phyloP scores from a whole-genome alignment of 2,113 vertebrate species.

The Spilogale gracilis region DNA sequence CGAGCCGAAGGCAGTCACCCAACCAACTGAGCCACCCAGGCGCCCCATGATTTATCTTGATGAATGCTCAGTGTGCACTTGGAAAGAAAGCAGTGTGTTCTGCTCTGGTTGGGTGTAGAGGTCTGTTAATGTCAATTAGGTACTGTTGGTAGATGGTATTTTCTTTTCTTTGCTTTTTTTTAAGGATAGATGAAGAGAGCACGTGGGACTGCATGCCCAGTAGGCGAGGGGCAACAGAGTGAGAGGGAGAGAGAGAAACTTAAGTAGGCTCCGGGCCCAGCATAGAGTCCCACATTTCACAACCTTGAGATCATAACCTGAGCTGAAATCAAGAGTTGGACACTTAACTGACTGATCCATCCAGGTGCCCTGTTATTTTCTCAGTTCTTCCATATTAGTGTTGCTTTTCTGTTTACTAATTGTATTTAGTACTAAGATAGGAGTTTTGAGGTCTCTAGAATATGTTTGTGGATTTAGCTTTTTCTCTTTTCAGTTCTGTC shows the following conservation, averaged over 20 bases:
- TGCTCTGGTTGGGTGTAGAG: background rate
- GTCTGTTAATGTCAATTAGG: constrained; percentile 17
- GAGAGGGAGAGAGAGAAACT: background rate
- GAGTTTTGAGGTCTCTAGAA: background rate
- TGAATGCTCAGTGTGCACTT: background rate
- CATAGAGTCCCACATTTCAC: background rate
- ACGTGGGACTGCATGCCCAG: background rate
- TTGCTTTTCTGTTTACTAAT: background rate
- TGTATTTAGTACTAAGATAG: background rate
- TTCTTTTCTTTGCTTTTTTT: background rate
- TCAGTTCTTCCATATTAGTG: background rate
- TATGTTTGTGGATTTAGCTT: background rate
- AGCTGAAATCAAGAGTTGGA: background rate
- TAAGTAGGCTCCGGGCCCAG: background rate
- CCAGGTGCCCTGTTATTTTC: background rate
- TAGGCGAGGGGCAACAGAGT: background rate
- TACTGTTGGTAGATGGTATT: background rate
- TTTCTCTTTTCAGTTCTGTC: background rate
- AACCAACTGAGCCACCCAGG: too few species aligned
- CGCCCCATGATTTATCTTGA: background rate
- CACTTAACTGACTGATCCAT: background rate
- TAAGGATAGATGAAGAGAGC: background rate
- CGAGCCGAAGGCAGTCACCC: too few species aligned
- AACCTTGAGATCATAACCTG: background rate
- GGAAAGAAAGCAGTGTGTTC: background rate